Base-by-base conservation (phyloP, 1,140 invertebrate genomes). In the Zaprionus davidi region DNA sequence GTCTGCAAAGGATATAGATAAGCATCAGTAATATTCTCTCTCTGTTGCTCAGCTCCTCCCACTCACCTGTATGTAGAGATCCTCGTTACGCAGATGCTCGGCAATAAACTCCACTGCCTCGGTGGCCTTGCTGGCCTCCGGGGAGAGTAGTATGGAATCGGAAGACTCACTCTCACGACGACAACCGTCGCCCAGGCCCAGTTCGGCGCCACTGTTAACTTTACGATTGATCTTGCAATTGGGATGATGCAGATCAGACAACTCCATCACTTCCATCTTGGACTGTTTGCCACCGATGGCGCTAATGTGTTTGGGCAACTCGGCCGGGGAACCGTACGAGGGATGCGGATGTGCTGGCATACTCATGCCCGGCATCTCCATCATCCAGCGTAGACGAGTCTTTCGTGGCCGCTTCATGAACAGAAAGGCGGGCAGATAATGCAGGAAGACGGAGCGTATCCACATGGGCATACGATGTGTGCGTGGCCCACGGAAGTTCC, bases 101-200 rank as follows among this genome's bases (percentile, higher is more conserved):
- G 98, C 98, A 75, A 99, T 99, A 93, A 99, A 99, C 92, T 98
- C 98, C 1, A 99, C 98, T 3, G 98, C 98, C 93, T 99, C 98
- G 9, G 98, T 99, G 17, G 98, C 98, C 93, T 98, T 97, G 76
- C 96, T 96, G 0, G 98, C 98, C 93, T 99, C 98, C 0, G 97
- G 97, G 28, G 97, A 98, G 13, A 99, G 94, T 28, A 98, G 94
- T 26, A 98, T 94, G 2, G 97, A 97, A 91, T 98, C 97, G 0
- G 97, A 98, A 84, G 97, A 97, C 91, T 98, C 97, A 46, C 97
- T 98, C 91, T 98, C 97, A 71, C 97, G 94, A 68, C 97, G 94
- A 78, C 94, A 94, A 53, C 93, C 94, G 56, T 96, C 95, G 28
- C 95, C 93, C 41, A 95, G 93, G 66, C 94, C 94, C 17, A 95